A percentile compares a stretch with the other conserved stretches of the same genome.
These are phyloP conservation scores for Tipula unca DNA, from an alignment of 2,888 invertebrate genomes.

Conservation along the genomic window DNA sequence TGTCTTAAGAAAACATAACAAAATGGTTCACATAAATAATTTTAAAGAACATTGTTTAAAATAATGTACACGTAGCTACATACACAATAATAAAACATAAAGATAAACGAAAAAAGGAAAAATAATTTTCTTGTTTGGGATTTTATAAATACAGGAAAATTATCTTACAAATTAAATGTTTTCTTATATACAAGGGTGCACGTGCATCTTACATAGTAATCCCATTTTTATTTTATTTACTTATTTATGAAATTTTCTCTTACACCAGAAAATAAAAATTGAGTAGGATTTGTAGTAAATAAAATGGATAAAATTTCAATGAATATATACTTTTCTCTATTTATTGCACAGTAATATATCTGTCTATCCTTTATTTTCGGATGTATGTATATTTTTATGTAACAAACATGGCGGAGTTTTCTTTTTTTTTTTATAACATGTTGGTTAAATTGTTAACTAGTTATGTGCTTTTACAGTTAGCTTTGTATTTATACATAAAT, in stretches of 20 bases:
- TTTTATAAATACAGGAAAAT: background rate
- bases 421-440: background rate
- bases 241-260: background rate
- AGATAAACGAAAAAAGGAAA: background rate
- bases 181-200: background rate
- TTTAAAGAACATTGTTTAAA: background rate
- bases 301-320: background rate
- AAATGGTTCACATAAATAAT: slow-evolving; percentile 8
- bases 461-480: background rate
- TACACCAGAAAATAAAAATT: background rate
- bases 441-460: background rate
- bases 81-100: background rate
- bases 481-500: background rate
- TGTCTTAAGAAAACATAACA: background rate
- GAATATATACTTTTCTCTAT: background rate
- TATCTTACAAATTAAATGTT: background rate
- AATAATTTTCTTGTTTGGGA: background rate
- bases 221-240: background rate
- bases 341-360: background rate
- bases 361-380: background rate
- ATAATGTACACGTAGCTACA: background rate
- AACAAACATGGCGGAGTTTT: background rate
- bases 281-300: background rate
- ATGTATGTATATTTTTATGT: background rate
- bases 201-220: background rate